A percentile compares a stretch with the other conserved stretches of the same genome.
Evolutionary conservation across 2,888 invertebrate species (phyloP).

Genomic region (Leptinotarsa juncta): DNA sequence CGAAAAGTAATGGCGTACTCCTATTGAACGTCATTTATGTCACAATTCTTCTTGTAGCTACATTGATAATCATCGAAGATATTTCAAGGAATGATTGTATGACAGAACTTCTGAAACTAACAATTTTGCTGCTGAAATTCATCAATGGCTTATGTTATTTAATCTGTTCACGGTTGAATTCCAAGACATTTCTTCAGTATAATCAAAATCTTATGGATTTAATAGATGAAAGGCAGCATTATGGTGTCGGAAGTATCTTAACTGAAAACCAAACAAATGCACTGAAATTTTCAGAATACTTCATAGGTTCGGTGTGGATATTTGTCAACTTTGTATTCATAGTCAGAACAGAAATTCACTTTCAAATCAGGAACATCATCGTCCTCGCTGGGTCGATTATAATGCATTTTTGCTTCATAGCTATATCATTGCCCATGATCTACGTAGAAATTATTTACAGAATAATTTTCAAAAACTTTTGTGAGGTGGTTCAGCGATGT

Average conservation of each 20-base stretch:
- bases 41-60: background rate
- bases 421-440: background rate
- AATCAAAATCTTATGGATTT: background rate
- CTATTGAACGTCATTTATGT: slow-evolving; percentile 20
- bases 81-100: background rate
- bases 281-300: background rate
- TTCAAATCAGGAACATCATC: background rate
- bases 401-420: background rate
- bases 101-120: background rate
- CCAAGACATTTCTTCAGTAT: background rate
- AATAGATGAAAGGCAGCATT: slow-evolving; percentile 21
- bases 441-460: slow-evolving; percentile 3
- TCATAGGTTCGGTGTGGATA: background rate
- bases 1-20: background rate
- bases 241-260: slow-evolving; percentile 7
- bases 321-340: background rate
- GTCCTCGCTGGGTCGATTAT: background rate
- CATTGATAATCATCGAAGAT: background rate
- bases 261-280: slow-evolving; percentile 5
- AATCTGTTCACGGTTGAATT: background rate
- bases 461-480: background rate
- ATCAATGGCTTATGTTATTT: background rate
- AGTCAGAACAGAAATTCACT: background rate
- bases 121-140: background rate
- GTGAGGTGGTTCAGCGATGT: background rate